Evolutionary conservation across 53 echinoderm and acorn worm species (phyloP).

Genomic region (Holothuria scabra): DNA sequence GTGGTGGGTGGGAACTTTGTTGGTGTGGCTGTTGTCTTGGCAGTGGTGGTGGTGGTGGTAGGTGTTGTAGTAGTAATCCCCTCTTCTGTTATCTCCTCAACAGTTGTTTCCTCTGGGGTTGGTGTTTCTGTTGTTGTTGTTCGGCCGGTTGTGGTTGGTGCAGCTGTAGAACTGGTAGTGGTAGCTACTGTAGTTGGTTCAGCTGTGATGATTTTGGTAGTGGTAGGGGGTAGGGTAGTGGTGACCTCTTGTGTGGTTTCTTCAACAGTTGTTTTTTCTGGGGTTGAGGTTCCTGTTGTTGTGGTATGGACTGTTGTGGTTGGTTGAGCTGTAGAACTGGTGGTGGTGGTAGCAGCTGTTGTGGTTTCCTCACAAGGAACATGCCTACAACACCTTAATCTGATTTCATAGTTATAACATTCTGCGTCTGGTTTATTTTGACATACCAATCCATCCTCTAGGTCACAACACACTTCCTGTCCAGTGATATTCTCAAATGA

Average conservation of each 20-base stretch:
- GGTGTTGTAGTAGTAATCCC: neutral
- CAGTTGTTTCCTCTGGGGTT: neutral
- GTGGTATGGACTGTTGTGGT: neutral
- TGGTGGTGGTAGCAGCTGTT: neutral
- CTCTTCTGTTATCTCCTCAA: neutral
- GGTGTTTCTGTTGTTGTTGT: neutral
- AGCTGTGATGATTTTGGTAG: neutral
- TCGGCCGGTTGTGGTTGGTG: neutral
- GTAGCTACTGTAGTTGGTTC: neutral
- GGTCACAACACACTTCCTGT: constrained; percentile 23
- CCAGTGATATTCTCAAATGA: constrained; percentile 18
- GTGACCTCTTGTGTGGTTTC: constrained; percentile 5
- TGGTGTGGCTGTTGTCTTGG: neutral
- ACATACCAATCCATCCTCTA: constrained; percentile 2
- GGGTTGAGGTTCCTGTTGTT: neutral
- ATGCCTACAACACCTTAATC: neutral
- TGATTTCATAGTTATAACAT: constrained; percentile 31
- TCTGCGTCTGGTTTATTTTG: neutral
- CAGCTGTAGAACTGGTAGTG: neutral
- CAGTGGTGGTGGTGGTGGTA: neutral
- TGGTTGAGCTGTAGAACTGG: constrained; percentile 24
- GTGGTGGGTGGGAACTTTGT: neutral
- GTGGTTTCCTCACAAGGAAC: constrained; percentile 14
- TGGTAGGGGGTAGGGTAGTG: neutral
- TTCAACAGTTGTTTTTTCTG: neutral